Evolutionary conservation across 2,888 invertebrate genomes (phyloP).

Genomic region (Sussaba pulchella): DNA sequence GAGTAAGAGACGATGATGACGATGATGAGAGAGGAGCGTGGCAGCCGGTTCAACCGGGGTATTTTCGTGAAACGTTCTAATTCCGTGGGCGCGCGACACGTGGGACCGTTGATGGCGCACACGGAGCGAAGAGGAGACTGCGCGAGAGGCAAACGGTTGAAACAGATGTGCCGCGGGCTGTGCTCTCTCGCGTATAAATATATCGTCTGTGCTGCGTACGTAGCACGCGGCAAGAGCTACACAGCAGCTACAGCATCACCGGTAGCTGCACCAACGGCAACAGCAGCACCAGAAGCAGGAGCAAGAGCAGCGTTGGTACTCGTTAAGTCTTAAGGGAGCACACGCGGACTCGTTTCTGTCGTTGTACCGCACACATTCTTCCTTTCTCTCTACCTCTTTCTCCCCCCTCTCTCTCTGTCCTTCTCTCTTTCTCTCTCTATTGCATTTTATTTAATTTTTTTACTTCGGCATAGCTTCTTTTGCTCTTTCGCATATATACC

Average conservation of each 20-base stretch:
- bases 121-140: slow-evolving; percentile 32
- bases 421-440: no score
- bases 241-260: slow-evolving; percentile 12
- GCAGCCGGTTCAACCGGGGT: slow-evolving; percentile 58
- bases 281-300: no score
- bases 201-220: slow-evolving; percentile 68
- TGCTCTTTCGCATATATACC: background rate
- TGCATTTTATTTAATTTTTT: background rate
- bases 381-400: slow-evolving; percentile 1
- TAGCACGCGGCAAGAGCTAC: slow-evolving; percentile 27
- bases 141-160: slow-evolving; percentile 69
- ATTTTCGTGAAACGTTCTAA: slow-evolving; percentile 77
- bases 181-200: slow-evolving; percentile 75
- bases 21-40: slow-evolving; percentile 61
- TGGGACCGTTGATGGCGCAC: slow-evolving; percentile 48
- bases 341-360: slow-evolving; percentile 39
- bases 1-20: slow-evolving; percentile 45
- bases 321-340: slow-evolving; percentile 73
- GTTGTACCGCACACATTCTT: slow-evolving; percentile 6
- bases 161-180: slow-evolving; percentile 77
- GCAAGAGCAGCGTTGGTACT: no score
- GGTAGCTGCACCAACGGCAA: background rate
- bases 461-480: background rate
- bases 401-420: background rate
- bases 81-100: slow-evolving; percentile 77